These are phyloP conservation scores for Ascidia mentula DNA, from an alignment of 23 tunicate species.

Conservation along the genomic window DNA sequence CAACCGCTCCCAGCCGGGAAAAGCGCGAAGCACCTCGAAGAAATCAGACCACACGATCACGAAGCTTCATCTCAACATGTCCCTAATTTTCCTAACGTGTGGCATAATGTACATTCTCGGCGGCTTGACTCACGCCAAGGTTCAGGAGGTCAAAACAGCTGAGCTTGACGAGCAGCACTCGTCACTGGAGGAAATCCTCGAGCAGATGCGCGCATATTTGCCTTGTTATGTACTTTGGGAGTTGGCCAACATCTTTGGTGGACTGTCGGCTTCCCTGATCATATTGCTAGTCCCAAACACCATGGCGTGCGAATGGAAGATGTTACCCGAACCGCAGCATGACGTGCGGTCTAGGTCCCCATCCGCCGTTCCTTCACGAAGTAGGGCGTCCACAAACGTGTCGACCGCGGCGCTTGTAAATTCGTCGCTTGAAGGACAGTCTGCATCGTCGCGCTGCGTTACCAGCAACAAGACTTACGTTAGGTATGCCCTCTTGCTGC, in stretches of 20 bases:
- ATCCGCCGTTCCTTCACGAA: neutral
- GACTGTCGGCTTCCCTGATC: constrained; percentile 16
- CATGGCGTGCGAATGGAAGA: neutral
- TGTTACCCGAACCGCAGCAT: neutral
- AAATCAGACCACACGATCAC: neutral
- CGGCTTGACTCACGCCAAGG: constrained; percentile 14
- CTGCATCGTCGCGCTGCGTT: neutral
- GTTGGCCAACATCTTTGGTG: constrained; percentile 35
- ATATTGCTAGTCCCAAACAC: neutral
- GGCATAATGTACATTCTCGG: constrained; percentile 24
- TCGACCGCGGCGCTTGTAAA: constrained; percentile 7
- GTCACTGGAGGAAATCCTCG: neutral
- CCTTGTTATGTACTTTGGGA: constrained; percentile 34
- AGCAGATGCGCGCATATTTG: neutral
- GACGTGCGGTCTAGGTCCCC: neutral
- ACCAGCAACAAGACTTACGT: neutral
- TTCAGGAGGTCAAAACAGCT: constrained; percentile 1
- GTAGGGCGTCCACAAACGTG: neutral
- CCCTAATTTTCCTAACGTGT: constrained; percentile 14
- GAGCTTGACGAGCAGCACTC: too few species aligned
- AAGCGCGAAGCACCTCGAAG: neutral
- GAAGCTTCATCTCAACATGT: neutral
- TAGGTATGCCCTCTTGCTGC: neutral
- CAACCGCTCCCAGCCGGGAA: neutral
- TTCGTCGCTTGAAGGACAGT: neutral